Base-by-base conservation (phyloP, 2,888 invertebrate genomes). In the Conistra vaccinii region DNA sequence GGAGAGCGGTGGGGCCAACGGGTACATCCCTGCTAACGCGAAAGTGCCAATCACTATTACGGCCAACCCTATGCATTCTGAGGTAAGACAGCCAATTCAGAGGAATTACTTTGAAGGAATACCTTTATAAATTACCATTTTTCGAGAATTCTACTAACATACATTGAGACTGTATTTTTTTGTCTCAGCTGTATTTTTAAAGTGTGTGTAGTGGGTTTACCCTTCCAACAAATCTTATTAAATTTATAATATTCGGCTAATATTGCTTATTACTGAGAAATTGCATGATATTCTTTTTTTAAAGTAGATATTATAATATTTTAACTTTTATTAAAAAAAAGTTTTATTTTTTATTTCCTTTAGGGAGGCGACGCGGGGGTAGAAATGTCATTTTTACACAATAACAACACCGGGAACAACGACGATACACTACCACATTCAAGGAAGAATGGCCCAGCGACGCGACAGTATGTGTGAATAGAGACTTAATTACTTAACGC, bases 41-140 rank as follows among this genome's bases (percentile, higher is more conserved):
- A 96, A 96, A 87, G 96, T 96, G 81, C 95, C 96, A 68, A 98
- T 98, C 90, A 98, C 98, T 74, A 98, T 98, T 88, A 98, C 98
- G 9, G 97, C 97, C 72, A 98, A 98, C 93, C 98, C 98, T 45
- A 96, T 98, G 92, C 98, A 98, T 89, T 97, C 97, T 88, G 98
- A 98, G 97, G 98, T 97, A 81, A 85, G 76, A 60, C 73, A 53
- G 60, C 32, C 78, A 94, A 83, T 69, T 51, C 39, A 57, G 61
- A 39, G 58, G 62, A 69, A 84, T 63, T 51, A 69, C 55, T 70
- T 29, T 53, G 42, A 69, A 53, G 26, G 9, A 12, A 53, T 39
- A 29, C 55, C 42, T 66, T 6, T 23, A 14, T 57, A 39, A 29
- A 32, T 51, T 61, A 23, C n/a, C 6, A 17, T 39, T 61, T 7